Conservation (phyloP, 2,113 vertebrate species). For the Neomonachus schauinslandi region DNA sequence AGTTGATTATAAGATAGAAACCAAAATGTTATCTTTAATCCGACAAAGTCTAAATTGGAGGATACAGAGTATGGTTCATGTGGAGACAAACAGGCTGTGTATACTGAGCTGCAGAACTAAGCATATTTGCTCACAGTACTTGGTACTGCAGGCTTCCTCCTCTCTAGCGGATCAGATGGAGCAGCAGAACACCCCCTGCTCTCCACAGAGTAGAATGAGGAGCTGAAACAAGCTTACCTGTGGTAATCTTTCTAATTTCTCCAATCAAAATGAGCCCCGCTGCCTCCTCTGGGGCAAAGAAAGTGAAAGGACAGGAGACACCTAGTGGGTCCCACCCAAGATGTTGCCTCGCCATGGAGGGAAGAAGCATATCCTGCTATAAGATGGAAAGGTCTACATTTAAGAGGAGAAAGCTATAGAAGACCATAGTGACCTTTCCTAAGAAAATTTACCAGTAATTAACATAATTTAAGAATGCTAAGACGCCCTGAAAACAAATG, state of each 20-base stretch:
- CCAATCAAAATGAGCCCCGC: neutral
- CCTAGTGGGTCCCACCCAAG: too few relatives aligned
- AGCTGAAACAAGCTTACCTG: too few relatives aligned
- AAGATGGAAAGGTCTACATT: neutral
- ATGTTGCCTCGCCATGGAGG: neutral
- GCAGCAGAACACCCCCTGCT: too few relatives aligned
- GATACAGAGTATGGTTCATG: rapidly evolving
- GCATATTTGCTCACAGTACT: neutral
- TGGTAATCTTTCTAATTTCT: neutral
- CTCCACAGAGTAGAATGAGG: too few relatives aligned
- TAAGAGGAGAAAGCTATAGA: neutral
- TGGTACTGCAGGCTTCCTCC: too few relatives aligned
- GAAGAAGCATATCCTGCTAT: neutral
- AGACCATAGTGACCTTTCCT: neutral
- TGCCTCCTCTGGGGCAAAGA: rapidly evolving
- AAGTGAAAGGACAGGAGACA: neutral
- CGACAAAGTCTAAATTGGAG: neutral
- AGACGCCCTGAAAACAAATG: neutral
- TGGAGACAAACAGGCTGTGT: neutral
- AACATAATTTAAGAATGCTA: neutral
- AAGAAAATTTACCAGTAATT: neutral
- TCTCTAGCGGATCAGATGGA: rapidly evolving
- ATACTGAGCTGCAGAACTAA: neutral
- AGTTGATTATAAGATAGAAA: neutral
- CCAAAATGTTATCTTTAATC: neutral